Evolutionary conservation across 2,113 vertebrate species (phyloP).

Genomic region (Platichthys flesus): DNA sequence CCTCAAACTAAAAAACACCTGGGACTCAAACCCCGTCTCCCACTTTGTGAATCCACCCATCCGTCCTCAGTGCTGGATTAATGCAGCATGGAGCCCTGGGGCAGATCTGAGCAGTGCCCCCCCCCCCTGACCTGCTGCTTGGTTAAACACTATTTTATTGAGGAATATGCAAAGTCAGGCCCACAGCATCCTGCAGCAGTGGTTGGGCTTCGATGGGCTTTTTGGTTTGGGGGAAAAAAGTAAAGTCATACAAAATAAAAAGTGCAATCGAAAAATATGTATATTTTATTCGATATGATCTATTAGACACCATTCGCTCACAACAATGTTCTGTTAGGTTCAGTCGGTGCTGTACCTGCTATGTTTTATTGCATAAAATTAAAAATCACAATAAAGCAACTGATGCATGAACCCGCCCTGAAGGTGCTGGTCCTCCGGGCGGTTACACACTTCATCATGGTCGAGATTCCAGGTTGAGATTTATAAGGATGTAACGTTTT

Average conservation of each 20-base stretch:
- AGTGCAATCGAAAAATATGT: no score
- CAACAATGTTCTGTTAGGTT: no score
- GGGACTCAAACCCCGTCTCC: neutral
- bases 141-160: neutral
- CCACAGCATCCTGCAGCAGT: neutral
- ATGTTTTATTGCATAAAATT: no score
- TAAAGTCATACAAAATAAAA: neutral
- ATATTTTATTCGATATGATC: neutral
- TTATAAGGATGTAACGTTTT: no score
- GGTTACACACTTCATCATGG: no score
- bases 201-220: no score
- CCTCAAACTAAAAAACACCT: neutral
- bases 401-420: no score
- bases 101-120: neutral
- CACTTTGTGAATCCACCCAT: neutral
- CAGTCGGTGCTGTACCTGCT: no score
- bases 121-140: neutral
- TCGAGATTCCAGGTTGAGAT: no score
- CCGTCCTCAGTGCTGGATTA: neutral
- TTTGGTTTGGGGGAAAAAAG: neutral
- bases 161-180: neutral
- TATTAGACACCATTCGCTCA: neutral
- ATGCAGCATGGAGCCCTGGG: neutral
- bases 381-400: no score
- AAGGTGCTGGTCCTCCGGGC: no score